Conservation (phyloP, 1,140 invertebrate genomes). For the Anoplophora glabripennis region DNA sequence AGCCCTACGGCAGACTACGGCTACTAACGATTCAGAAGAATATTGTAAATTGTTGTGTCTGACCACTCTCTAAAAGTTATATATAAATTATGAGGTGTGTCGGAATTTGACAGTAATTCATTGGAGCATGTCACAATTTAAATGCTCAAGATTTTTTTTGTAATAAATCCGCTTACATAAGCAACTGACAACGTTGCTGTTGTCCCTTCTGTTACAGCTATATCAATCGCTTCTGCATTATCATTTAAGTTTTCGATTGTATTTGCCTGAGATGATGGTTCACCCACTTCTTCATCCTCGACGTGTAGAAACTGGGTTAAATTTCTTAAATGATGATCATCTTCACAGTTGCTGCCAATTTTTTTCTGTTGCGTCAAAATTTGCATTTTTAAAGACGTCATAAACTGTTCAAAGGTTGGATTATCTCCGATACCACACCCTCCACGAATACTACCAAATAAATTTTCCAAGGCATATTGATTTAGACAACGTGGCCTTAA, state of each 20-base stretch:
- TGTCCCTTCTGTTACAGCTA: slow-evolving; percentile 4
- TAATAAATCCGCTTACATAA: slow-evolving; percentile 19
- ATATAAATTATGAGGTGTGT: slow-evolving; percentile 17
- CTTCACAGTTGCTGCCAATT: slow-evolving; percentile 17
- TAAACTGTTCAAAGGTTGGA: slow-evolving; percentile 22
- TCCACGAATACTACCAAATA: slow-evolving; percentile 19
- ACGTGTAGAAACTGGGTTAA: slow-evolving; percentile 20
- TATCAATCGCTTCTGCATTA: background rate
- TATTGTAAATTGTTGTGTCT: slow-evolving; percentile 18
- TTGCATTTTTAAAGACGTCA: slow-evolving; percentile 23
- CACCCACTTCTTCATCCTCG: background rate
- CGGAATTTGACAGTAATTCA: background rate
- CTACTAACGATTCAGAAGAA: slow-evolving; percentile 12
- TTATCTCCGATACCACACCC: slow-evolving; percentile 22
- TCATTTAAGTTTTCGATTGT: background rate
- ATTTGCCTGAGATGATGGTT: background rate
- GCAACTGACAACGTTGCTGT: slow-evolving; percentile 16
- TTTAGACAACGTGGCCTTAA: slow-evolving; percentile 15
- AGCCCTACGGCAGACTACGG: slow-evolving; percentile 14
- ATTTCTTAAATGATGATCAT: slow-evolving; percentile 17
- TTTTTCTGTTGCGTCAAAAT: slow-evolving; percentile 10
- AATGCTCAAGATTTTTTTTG: background rate
- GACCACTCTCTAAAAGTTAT: slow-evolving; percentile 22
- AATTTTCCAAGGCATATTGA: slow-evolving; percentile 26
- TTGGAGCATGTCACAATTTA: background rate